A percentile compares a stretch with the other conserved stretches of the same genome.
phyloP scores from a whole-genome alignment of 2,113 vertebrate genomes.

The Crotalus tigris region DNA sequence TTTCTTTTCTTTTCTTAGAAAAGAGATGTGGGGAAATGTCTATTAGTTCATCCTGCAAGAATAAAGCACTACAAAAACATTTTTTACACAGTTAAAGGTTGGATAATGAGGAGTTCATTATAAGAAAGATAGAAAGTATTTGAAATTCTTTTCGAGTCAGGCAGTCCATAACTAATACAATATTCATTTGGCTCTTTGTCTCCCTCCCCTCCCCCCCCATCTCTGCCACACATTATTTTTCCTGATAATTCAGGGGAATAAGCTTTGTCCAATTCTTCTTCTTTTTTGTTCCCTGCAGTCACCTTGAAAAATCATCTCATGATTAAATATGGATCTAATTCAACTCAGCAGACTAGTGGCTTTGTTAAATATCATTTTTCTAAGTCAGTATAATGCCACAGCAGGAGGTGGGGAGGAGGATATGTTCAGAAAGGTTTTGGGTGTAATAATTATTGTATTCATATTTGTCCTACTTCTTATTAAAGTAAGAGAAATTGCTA shows the following conservation, averaged over 20 bases:
- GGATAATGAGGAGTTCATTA: not conserved
- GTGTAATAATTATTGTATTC: not conserved
- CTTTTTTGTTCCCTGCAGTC: not conserved
- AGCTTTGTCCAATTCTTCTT: not conserved
- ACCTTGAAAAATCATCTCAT: conserved; percentile 19
- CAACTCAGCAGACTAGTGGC: not conserved
- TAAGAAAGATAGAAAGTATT: not conserved
- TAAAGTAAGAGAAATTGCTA: not conserved
- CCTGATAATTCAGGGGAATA: not conserved
- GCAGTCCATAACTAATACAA: not conserved
- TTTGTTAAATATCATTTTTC: not conserved
- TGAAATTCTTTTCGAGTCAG: not conserved
- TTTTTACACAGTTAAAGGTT: not conserved
- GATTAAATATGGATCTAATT: conserved; percentile 8
- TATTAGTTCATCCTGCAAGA: not conserved
- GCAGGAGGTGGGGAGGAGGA: not conserved
- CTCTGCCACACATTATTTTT: not conserved
- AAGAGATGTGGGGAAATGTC: not conserved
- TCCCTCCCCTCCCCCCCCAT: not conserved
- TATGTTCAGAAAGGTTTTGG: not conserved
- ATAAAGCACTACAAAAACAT: not conserved
- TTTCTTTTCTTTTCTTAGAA: not conserved
- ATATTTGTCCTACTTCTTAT: not conserved
- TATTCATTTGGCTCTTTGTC: not conserved
- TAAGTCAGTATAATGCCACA: not conserved